Conservation (phyloP, 2,113 vertebrate genomes). For the Condylura cristata region DNA sequence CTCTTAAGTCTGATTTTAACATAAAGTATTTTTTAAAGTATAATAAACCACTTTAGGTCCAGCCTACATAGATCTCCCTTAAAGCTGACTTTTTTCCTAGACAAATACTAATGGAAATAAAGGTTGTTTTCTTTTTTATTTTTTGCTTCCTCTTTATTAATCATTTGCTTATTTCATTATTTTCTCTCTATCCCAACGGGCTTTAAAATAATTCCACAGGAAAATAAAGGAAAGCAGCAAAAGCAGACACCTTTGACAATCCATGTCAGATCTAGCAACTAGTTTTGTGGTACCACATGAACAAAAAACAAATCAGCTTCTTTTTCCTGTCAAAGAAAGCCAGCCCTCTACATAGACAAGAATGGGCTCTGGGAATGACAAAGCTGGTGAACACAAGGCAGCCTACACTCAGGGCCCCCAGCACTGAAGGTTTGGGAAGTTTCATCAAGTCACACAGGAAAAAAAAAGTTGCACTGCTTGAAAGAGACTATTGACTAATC, state of each 20-base stretch:
- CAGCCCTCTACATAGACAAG: neutral
- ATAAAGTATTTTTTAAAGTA: neutral
- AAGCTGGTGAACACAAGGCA: neutral
- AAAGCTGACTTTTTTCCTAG: conserved; percentile 3
- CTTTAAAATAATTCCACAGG: conserved; percentile 2
- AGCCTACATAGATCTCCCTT: neutral
- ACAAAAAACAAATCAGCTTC: neutral
- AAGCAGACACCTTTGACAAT: neutral
- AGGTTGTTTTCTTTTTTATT: neutral
- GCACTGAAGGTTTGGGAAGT: neutral
- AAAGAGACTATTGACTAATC: neutral
- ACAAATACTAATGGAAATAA: neutral
- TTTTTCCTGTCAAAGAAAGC: neutral
- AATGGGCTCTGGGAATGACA: neutral
- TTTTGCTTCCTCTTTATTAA: conserved; percentile 17
- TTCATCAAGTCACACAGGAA: neutral
- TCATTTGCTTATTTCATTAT: neutral
- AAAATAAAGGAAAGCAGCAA: neutral
- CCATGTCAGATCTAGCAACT: neutral
- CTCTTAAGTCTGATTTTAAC: conserved; percentile 51
- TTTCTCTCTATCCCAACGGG: neutral
- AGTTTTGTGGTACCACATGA: neutral
- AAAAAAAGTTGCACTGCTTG: neutral
- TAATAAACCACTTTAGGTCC: conserved; percentile 38
- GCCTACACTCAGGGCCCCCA: neutral